Evolutionary conservation across 2,797 vertebrate genomes (phyloP).

Genomic region (Pseudomugil tenellus): DNA sequence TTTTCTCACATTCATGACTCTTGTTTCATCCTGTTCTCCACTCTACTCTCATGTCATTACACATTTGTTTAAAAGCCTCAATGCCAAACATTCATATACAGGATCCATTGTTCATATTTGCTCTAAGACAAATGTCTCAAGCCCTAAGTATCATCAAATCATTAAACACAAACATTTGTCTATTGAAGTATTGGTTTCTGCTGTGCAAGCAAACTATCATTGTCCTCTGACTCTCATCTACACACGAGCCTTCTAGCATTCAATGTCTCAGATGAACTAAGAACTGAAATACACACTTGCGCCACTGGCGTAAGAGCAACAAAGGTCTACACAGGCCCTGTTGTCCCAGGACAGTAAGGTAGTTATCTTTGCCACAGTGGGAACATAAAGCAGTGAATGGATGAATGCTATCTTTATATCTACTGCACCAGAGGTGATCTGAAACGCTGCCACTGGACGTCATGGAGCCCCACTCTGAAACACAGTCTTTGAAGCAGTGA

Average conservation of each 20-base stretch:
- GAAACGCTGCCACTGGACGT: conserved; percentile 77
- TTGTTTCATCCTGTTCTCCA: conserved; percentile 42
- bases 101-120: conserved; percentile 57
- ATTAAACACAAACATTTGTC: conserved; percentile 55
- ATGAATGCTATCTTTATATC: conserved; percentile 83
- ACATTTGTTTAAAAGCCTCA: conserved; percentile 40
- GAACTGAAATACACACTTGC: conserved; percentile 76
- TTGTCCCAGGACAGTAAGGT: conserved; percentile 78
- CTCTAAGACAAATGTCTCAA: conserved; percentile 42
- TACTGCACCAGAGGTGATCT: conserved; percentile 80
- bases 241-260: conserved; percentile 62
- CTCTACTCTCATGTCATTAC: conserved; percentile 47
- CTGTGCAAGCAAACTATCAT: conserved; percentile 47
- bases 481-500: conserved; percentile 73
- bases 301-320: conserved; percentile 74
- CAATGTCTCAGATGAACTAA: conserved; percentile 64
- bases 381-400: conserved; percentile 78
- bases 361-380: conserved; percentile 77
- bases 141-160: conserved; percentile 50
- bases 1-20: conserved; percentile 34
- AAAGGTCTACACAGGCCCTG: conserved; percentile 77
- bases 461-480: conserved; percentile 67
- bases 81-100: conserved; percentile 29
- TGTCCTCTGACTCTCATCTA: conserved; percentile 49
- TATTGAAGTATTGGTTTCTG: conserved; percentile 58